Evolutionary conservation across 1,140 invertebrate genomes (phyloP).

Genomic region (Drosophila teissieri): DNA sequence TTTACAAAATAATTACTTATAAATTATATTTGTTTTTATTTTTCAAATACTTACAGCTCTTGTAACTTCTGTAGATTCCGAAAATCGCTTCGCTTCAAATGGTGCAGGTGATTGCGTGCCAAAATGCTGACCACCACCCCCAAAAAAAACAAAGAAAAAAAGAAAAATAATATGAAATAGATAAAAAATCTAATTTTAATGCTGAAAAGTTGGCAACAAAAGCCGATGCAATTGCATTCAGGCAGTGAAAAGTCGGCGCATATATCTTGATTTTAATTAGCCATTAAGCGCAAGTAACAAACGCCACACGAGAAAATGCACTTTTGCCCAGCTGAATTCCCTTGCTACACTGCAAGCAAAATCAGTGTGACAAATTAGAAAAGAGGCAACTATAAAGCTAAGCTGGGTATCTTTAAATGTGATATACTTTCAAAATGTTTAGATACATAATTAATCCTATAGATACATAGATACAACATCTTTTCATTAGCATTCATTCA

Average conservation of each 20-base stretch:
- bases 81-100: constrained; percentile 67
- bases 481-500: background rate
- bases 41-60: constrained; percentile 81
- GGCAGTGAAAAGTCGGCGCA: constrained; percentile 27
- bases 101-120: constrained; percentile 74
- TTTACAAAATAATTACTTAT: background rate
- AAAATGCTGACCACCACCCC: constrained; percentile 61
- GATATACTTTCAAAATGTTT: too few relatives aligned
- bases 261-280: constrained; percentile 72
- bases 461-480: too few relatives aligned
- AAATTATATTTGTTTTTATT: too few relatives aligned
- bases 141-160: too few relatives aligned
- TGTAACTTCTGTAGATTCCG: constrained; percentile 67
- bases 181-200: constrained; percentile 71
- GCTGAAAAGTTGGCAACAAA: constrained; percentile 54
- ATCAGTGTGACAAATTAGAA: background rate
- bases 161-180: constrained; percentile 21
- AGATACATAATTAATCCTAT: too few relatives aligned
- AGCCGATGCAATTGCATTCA: constrained; percentile 37
- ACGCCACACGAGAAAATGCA: constrained; percentile 11
- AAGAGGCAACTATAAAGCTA: background rate
- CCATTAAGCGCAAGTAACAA: constrained; percentile 65
- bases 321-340: background rate
- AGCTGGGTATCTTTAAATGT: background rate
- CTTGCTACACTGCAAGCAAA: background rate